These are phyloP conservation scores for Drosophila robusta DNA, from an alignment of 2,888 invertebrate genomes.

Conservation along the genomic window DNA sequence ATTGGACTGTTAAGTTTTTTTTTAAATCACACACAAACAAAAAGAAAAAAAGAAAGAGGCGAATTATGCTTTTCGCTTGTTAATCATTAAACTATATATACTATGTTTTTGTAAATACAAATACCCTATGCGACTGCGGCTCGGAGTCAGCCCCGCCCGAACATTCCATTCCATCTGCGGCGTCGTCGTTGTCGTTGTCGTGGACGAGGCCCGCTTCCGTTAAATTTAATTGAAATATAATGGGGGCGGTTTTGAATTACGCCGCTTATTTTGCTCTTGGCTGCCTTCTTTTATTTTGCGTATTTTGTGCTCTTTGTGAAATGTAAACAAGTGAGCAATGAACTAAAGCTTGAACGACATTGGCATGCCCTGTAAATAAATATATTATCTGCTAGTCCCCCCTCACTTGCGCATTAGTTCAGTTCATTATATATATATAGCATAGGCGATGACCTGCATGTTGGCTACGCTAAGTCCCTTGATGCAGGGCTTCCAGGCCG, in stretches of 20 bases:
- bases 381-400: neutral
- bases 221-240: slow-evolving; percentile 75
- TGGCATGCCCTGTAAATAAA: slow-evolving; percentile 40
- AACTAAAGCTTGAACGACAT: slow-evolving; percentile 13
- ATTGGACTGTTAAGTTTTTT: slow-evolving; percentile 42
- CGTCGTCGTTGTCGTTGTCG: slow-evolving; percentile 15
- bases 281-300: slow-evolving; percentile 23
- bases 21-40: slow-evolving; percentile 10
- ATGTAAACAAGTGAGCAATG: slow-evolving; percentile 45
- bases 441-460: too few species aligned
- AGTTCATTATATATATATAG: neutral
- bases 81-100: slow-evolving; percentile 54
- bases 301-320: slow-evolving; percentile 50
- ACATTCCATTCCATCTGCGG: slow-evolving; percentile 35
- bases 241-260: slow-evolving; percentile 75
- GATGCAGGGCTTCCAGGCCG: neutral
- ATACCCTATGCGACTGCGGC: slow-evolving; percentile 4
- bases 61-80: slow-evolving; percentile 52
- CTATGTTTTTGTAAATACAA: slow-evolving; percentile 38
- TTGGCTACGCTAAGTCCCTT: neutral
- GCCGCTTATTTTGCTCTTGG: slow-evolving; percentile 46
- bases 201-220: slow-evolving; percentile 64
- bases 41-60: neutral
- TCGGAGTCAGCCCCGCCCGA: slow-evolving; percentile 16
- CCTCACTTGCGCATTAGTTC: neutral